phyloP scores from a whole-genome alignment of 2,888 invertebrate genomes.

The Cylindroiulus punctatus region DNA sequence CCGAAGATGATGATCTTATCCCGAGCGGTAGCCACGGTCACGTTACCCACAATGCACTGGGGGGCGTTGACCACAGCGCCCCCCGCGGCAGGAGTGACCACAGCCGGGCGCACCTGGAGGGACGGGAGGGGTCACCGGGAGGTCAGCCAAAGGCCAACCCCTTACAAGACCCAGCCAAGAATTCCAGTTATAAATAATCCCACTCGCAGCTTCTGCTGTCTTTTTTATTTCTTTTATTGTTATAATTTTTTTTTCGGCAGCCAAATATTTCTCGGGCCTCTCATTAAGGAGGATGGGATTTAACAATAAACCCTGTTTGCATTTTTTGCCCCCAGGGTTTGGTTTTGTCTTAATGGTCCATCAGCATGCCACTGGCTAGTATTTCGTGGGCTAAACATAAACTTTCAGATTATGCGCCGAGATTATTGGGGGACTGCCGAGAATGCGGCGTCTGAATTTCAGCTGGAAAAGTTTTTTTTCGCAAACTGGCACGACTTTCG shows the following conservation, averaged over 20 bases:
- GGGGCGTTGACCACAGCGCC: neutral
- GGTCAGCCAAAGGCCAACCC: slow-evolving; percentile 22
- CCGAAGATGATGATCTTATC: slow-evolving; percentile 15
- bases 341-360: slow-evolving; percentile 32
- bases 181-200: slow-evolving; percentile 19
- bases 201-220: slow-evolving; percentile 19
- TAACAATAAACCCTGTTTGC: slow-evolving; percentile 32
- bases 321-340: neutral
- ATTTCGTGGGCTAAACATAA: slow-evolving; percentile 32
- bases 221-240: slow-evolving; percentile 32
- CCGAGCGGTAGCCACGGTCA: neutral
- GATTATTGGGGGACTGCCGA: slow-evolving; percentile 7
- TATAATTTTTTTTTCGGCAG: neutral
- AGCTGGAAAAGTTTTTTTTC: neutral
- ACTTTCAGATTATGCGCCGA: slow-evolving; percentile 8
- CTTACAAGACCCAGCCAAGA: neutral
- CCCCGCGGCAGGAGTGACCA: neutral
- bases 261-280: slow-evolving; percentile 20
- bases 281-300: slow-evolving; percentile 32
- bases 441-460: neutral
- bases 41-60: slow-evolving; percentile 2
- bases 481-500: neutral
- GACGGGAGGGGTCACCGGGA: neutral
- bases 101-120: neutral
- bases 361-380: slow-evolving; percentile 32